A percentile compares a stretch with the other conserved stretches of the same genome.
Evolutionary conservation across 2,797 vertebrate genomes (phyloP).

Genomic region (Neosilurus mollespiculum): DNA sequence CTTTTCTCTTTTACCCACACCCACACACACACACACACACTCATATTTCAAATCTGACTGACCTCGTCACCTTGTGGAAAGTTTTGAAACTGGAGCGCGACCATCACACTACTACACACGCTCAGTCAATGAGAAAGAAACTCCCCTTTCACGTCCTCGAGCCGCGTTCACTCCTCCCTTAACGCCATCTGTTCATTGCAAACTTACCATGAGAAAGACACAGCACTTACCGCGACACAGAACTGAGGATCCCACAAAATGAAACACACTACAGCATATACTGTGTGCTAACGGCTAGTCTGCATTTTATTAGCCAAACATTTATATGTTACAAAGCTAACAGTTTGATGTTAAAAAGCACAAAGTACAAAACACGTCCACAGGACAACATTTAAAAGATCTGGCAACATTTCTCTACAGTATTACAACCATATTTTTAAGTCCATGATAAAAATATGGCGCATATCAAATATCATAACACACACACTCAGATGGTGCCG

Average conservation of each 20-base stretch:
- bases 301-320: neutral
- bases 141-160: conserved; percentile 55
- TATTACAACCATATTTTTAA: neutral
- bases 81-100: conserved; percentile 60
- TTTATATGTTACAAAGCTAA: neutral
- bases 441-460: neutral
- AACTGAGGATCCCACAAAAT: neutral
- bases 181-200: conserved; percentile 45
- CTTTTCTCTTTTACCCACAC: conserved; percentile 44
- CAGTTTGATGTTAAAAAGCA: neutral
- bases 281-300: neutral
- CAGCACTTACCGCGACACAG: neutral
- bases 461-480: too few species aligned
- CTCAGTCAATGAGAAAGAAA: conserved; percentile 60
- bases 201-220: conserved; percentile 53
- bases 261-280: neutral
- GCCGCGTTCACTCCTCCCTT: conserved; percentile 56
- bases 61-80: conserved; percentile 52
- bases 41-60: conserved; percentile 65
- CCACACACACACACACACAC: conserved; percentile 55
- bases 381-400: neutral
- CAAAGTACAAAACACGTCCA: neutral
- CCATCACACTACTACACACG: conserved; percentile 32
- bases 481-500: neutral
- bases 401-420: neutral